Conservation (phyloP, 2,113 vertebrate species). For the Spermophilus dauricus region DNA sequence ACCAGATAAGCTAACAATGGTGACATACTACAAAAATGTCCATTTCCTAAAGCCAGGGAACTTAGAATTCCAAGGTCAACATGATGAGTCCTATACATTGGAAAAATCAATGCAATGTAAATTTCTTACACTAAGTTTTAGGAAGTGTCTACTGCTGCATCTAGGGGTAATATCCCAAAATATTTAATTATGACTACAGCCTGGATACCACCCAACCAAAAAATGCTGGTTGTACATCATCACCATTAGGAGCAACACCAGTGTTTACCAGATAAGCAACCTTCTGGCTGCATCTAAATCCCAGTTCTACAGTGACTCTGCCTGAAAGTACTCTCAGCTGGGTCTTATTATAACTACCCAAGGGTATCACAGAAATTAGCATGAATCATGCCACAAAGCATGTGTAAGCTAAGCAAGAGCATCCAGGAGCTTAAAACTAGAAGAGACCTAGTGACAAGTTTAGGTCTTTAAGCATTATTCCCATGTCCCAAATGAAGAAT, state of each 20-base stretch:
- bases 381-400: constrained; percentile 65
- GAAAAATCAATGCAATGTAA: constrained; percentile 72
- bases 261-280: background rate
- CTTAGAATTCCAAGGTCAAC: constrained; percentile 80
- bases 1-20: constrained; percentile 91
- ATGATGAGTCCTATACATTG: constrained; percentile 73
- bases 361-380: constrained; percentile 42
- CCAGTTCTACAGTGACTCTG: constrained; percentile 51
- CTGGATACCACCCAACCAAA: constrained; percentile 41
- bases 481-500: constrained; percentile 26
- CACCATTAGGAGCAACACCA: constrained; percentile 2
- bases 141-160: constrained; percentile 58
- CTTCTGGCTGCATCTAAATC: constrained; percentile 63
- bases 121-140: constrained; percentile 74
- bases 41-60: constrained; percentile 86
- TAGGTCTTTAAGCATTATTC: constrained; percentile 46
- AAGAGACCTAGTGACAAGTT: background rate
- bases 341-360: constrained; percentile 53
- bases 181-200: constrained; percentile 43
- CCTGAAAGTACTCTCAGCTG: constrained; percentile 70
- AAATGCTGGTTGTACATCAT: constrained; percentile 35
- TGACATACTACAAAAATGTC: constrained; percentile 86
- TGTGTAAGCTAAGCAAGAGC: constrained; percentile 47
- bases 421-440: constrained; percentile 23
- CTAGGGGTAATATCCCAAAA: constrained; percentile 51